Conservation (phyloP, 2,113 vertebrate genomes). For the Nesogale talazaci region DNA sequence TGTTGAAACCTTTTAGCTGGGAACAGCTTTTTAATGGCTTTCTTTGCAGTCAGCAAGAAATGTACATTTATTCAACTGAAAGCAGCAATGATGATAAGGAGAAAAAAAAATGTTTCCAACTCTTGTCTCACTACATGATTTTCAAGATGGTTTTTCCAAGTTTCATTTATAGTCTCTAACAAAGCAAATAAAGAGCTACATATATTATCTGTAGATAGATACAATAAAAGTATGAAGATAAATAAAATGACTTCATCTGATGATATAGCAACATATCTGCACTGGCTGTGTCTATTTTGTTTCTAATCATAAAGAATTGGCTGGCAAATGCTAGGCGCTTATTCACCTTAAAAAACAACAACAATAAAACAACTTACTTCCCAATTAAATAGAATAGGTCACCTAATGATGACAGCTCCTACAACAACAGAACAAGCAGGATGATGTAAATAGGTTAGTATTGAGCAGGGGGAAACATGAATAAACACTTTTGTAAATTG, state of each 20-base stretch:
- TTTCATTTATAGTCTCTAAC: slow-evolving; percentile 87
- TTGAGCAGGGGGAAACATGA: neutral
- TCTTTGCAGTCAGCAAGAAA: slow-evolving; percentile 85
- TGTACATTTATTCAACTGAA: slow-evolving; percentile 85
- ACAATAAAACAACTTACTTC: neutral
- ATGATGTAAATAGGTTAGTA: neutral
- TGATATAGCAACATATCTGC: slow-evolving; percentile 68
- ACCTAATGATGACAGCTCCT: slow-evolving; percentile 30
- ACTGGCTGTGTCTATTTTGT: slow-evolving; percentile 63
- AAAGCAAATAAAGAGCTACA: slow-evolving; percentile 85
- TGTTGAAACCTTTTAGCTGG: slow-evolving; percentile 83
- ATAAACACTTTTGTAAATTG: neutral
- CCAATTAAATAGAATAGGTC: slow-evolving; percentile 42
- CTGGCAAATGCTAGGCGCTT: slow-evolving; percentile 76
- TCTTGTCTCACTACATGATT: slow-evolving; percentile 82
- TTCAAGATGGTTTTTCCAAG: slow-evolving; percentile 82
- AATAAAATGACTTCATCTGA: slow-evolving; percentile 74
- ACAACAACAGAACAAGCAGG: slow-evolving; percentile 30
- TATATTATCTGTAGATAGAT: slow-evolving; percentile 81
- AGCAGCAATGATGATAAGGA: slow-evolving; percentile 82
- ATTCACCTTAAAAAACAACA: slow-evolving; percentile 29
- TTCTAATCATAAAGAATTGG: slow-evolving; percentile 70
- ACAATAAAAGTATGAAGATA: slow-evolving; percentile 80
- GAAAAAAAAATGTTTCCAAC: slow-evolving; percentile 83
- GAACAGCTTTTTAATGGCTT: slow-evolving; percentile 88